A percentile compares a stretch with the other conserved stretches of the same genome.
These are phyloP conservation scores for Sylvilagus bachmani DNA, from an alignment of 2,113 vertebrate species.

Conservation along the genomic window DNA sequence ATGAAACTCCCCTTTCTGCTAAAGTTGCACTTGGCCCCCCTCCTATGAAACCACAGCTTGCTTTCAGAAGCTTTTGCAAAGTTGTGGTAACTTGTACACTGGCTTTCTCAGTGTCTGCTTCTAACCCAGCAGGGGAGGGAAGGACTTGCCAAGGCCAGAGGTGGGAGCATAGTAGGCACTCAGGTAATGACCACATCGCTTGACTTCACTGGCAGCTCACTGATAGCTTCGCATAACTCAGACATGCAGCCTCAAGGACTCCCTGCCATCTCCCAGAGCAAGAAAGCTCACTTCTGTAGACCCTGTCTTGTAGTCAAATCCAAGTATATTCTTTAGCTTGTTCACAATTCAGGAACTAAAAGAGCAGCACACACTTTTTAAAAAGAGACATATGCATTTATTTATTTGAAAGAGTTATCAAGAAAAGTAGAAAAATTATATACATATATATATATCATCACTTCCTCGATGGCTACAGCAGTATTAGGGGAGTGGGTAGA, in stretches of 20 bases:
- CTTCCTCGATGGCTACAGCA: too few species aligned
- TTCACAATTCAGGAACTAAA: neutral
- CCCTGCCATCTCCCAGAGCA: neutral
- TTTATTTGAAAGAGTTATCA: too few species aligned
- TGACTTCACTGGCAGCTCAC: too few species aligned
- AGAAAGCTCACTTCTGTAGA: neutral
- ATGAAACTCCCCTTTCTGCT: neutral
- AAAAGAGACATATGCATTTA: neutral
- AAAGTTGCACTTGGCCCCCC: neutral
- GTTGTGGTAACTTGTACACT: neutral
- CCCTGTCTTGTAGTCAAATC: neutral
- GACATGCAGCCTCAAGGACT: neutral
- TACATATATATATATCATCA: too few species aligned
- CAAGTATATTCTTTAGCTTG: neutral
- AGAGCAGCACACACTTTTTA: neutral
- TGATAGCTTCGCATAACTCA: neutral
- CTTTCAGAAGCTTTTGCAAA: constrained; percentile 15
- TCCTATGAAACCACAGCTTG: neutral
- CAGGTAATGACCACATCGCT: neutral
- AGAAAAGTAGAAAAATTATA: too few species aligned
- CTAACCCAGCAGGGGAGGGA: neutral
- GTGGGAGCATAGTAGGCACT: rapidly evolving
- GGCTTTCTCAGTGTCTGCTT: neutral
- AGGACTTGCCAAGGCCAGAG: too few species aligned
- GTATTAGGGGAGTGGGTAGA: neutral